Evolutionary conservation across 2,797 vertebrate species (phyloP).

Genomic region (Centroberyx gerrardi): DNA sequence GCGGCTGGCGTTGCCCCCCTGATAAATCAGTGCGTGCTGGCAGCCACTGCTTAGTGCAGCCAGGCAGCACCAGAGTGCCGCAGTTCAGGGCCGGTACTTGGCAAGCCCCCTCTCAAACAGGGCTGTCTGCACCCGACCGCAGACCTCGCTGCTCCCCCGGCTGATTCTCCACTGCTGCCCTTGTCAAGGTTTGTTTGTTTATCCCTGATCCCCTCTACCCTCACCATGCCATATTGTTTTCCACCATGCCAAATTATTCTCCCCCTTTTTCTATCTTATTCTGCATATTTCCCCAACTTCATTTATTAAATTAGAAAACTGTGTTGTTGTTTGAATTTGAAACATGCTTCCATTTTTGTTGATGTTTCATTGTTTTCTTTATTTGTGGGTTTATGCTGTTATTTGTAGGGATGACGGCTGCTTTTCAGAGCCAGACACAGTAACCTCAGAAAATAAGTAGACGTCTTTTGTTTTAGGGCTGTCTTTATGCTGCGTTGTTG

Average conservation of each 20-base stretch:
- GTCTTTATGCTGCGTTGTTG: background rate
- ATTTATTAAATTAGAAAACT: slow-evolving; percentile 79
- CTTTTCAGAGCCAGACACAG: slow-evolving; percentile 10
- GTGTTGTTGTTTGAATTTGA: slow-evolving; percentile 62
- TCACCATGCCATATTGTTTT: slow-evolving; percentile 69
- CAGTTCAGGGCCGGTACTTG: slow-evolving; percentile 86
- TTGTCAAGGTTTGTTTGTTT: slow-evolving; percentile 86
- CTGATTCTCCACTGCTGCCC: slow-evolving; percentile 79
- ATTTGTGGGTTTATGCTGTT: slow-evolving; percentile 25
- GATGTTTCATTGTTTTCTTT: slow-evolving; percentile 57
- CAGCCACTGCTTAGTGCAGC: slow-evolving; percentile 83
- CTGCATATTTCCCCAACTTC: slow-evolving; percentile 80
- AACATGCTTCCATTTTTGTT: slow-evolving; percentile 60
- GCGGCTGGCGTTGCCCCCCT: slow-evolving; percentile 86
- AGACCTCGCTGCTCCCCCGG: slow-evolving; percentile 75
- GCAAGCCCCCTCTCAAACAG: slow-evolving; percentile 78
- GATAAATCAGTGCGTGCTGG: slow-evolving; percentile 88
- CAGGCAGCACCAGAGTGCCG: slow-evolving; percentile 81
- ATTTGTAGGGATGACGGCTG: slow-evolving; percentile 20
- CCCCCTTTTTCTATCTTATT: slow-evolving; percentile 76
- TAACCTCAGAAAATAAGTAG: slow-evolving; percentile 38
- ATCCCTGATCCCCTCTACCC: slow-evolving; percentile 70
- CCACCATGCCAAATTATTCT: slow-evolving; percentile 74
- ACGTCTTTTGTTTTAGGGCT: slow-evolving; percentile 33
- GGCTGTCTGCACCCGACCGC: slow-evolving; percentile 76